Conservation (phyloP, 2,113 vertebrate genomes). For the Colius striatus region DNA sequence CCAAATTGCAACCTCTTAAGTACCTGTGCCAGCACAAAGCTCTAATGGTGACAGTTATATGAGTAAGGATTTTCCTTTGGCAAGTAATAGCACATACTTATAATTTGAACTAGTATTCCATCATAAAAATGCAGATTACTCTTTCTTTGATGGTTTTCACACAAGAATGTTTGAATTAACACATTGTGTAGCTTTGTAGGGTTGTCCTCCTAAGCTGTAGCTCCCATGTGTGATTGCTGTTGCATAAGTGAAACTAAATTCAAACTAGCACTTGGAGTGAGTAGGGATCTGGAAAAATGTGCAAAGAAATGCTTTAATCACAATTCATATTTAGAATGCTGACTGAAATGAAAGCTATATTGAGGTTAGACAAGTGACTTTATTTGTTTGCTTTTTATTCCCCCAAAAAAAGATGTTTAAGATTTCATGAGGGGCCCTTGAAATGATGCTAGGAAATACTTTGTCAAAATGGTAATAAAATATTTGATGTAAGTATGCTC, state of each 20-base stretch:
- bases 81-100: not conserved
- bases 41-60: accelerated
- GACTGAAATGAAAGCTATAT: not conserved
- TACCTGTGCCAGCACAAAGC: not conserved
- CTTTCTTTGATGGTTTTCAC: not conserved
- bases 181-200: not conserved
- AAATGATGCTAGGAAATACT: not conserved
- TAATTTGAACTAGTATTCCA: accelerated
- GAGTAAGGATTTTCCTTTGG: not conserved
- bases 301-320: not conserved
- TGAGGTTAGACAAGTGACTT: not conserved
- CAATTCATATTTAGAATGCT: not conserved
- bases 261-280: not conserved
- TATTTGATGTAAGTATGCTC: not conserved
- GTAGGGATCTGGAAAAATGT: too few relatives aligned
- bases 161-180: not conserved
- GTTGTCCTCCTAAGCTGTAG: not conserved
- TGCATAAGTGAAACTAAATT: not conserved
- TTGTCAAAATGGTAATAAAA: not conserved
- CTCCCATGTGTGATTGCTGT: not conserved
- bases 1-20: not conserved
- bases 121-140: not conserved
- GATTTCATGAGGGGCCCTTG: not conserved
- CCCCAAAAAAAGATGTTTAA: not conserved
- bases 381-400: not conserved